Evolutionary conservation across 2,888 invertebrate genomes (phyloP).

Genomic region (Cartodere bifasciata): DNA sequence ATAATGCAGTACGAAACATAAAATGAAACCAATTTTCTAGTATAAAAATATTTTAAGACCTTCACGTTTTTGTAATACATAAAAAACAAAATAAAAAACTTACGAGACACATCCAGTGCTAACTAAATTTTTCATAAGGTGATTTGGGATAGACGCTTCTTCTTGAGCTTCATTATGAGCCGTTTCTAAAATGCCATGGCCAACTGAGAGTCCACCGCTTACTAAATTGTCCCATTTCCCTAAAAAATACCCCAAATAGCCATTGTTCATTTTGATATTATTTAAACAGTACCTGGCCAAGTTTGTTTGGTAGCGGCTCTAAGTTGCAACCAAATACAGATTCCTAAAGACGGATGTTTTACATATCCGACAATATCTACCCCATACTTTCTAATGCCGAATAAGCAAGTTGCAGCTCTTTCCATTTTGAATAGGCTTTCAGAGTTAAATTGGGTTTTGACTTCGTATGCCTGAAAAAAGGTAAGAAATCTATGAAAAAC

Average conservation of each 20-base stretch:
- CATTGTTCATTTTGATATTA: no score
- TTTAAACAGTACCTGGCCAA: conserved; percentile 65
- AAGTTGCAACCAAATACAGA: conserved; percentile 88
- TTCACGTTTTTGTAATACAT: not conserved
- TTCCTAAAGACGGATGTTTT: conserved; percentile 67
- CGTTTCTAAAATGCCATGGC: conserved; percentile 78
- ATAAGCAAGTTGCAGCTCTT: conserved; percentile 82
- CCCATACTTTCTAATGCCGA: conserved; percentile 89
- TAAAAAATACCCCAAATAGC: conserved; percentile 25
- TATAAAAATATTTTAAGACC: no score
- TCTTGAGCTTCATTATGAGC: conserved; percentile 89
- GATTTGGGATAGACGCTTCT: conserved; percentile 79
- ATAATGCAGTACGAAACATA: no score
- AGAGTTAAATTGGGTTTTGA: conserved; percentile 60
- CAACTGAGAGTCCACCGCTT: conserved; percentile 83
- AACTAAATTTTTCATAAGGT: conserved; percentile 61
- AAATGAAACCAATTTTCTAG: no score
- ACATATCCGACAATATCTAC: conserved; percentile 92
- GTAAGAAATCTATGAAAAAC: no score
- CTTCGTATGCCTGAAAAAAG: conserved; percentile 77
- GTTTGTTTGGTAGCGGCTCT: conserved; percentile 85
- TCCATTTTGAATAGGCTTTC: conserved; percentile 67
- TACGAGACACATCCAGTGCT: conserved; percentile 75
- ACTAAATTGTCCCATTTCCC: conserved; percentile 93
- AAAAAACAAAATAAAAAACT: conserved; percentile 20